A percentile compares a stretch with the other conserved stretches of the same genome.
Conservation (phyloP, 2,888 invertebrate species). For the Clivina fossor region DNA sequence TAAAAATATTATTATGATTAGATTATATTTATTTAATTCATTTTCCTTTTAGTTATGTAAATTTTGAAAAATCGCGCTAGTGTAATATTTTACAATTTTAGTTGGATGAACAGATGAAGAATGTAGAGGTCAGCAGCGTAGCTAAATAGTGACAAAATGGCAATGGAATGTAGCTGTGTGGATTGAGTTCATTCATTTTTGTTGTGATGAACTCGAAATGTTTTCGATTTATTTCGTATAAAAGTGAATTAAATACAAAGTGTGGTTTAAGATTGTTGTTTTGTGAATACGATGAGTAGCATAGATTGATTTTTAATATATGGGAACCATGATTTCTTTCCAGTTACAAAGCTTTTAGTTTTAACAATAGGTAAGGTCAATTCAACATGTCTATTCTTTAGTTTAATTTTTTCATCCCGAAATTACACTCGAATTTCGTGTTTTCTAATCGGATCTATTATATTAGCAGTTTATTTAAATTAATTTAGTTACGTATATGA, state of each 20-base stretch:
- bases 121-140: slow-evolving; percentile 43
- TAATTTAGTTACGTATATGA: neutral
- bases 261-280: slow-evolving; percentile 43
- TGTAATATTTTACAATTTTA: slow-evolving; percentile 19
- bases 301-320: slow-evolving; percentile 44
- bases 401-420: slow-evolving; percentile 33
- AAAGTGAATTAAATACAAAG: slow-evolving; percentile 46
- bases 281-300: slow-evolving; percentile 43
- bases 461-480: slow-evolving; percentile 15
- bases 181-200: slow-evolving; percentile 44
- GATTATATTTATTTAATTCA: neutral
- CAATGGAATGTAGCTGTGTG: slow-evolving; percentile 53
- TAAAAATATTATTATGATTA: too few relatives aligned
- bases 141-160: slow-evolving; percentile 54
- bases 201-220: slow-evolving; percentile 46
- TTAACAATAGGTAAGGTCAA: slow-evolving; percentile 55
- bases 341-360: slow-evolving; percentile 52
- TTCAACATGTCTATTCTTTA: slow-evolving; percentile 51
- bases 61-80: slow-evolving; percentile 28
- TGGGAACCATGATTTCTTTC: slow-evolving; percentile 47
- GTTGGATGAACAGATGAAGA: slow-evolving; percentile 25
- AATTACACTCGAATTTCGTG: slow-evolving; percentile 18
- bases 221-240: slow-evolving; percentile 43
- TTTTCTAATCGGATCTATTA: slow-evolving; percentile 10
- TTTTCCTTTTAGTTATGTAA: neutral